phyloP scores from a whole-genome alignment of 2,113 vertebrate genomes.

The Macaca fascicularis region T2T-MFA8v1.1 NC_088386.1:116817001-116817500 shows the following conservation, averaged over 20 bases:
- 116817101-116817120: neutral
- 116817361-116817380: constrained; percentile 82
- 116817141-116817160: constrained; percentile 36
- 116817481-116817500: constrained; percentile 86
- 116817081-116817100: neutral
- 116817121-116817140: neutral
- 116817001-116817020: constrained; percentile 52
- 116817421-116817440: constrained; percentile 83
- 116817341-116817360: constrained; percentile 84
- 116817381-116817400: constrained; percentile 86
- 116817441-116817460: constrained; percentile 85
- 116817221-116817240: constrained; percentile 83
- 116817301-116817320: constrained; percentile 86
- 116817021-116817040: constrained; percentile 42
- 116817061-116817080: constrained; percentile 9
- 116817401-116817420: constrained; percentile 81
- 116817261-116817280: constrained; percentile 85
- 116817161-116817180: constrained; percentile 52
- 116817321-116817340: constrained; percentile 89
- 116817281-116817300: constrained; percentile 84
- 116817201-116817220: constrained; percentile 68
- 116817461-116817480: constrained; percentile 85
- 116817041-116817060: constrained; percentile 53
- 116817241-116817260: constrained; percentile 84
- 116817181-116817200: constrained; percentile 74